Evolutionary conservation across 2,113 vertebrate species (phyloP).

Genomic region (Pteronura brasiliensis): DNA sequence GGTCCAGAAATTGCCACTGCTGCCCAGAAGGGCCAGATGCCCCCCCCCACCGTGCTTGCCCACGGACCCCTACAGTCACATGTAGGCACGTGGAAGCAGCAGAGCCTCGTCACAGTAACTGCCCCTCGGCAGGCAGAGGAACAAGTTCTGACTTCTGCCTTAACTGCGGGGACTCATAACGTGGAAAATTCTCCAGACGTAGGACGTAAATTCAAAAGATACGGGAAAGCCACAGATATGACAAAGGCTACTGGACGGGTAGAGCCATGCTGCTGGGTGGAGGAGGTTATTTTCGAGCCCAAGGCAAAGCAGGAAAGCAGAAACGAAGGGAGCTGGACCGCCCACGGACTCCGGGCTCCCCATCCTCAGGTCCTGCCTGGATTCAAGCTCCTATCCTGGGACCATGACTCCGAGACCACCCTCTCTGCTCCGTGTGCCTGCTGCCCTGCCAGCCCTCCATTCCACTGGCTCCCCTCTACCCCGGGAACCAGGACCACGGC

Average conservation of each 20-base stretch:
- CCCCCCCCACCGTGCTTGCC: accelerated
- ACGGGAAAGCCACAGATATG: no score
- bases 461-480: no score
- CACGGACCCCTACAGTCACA: neutral
- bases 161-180: neutral
- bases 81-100: neutral
- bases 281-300: neutral
- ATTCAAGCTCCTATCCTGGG: neutral
- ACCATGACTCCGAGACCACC: neutral
- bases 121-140: neutral
- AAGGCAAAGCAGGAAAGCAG: neutral
- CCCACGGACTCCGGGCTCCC: neutral
- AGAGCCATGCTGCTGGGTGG: accelerated
- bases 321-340: neutral
- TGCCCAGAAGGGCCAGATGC: neutral
- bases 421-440: neutral
- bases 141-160: neutral
- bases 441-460: neutral
- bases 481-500: neutral
- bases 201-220: neutral
- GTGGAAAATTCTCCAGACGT: neutral
- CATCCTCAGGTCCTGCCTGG: neutral
- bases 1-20: neutral
- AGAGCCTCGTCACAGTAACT: neutral
- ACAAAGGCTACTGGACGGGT: neutral